Evolutionary conservation across 2,888 invertebrate species (phyloP).

Genomic region (Chironomus riparius): DNA sequence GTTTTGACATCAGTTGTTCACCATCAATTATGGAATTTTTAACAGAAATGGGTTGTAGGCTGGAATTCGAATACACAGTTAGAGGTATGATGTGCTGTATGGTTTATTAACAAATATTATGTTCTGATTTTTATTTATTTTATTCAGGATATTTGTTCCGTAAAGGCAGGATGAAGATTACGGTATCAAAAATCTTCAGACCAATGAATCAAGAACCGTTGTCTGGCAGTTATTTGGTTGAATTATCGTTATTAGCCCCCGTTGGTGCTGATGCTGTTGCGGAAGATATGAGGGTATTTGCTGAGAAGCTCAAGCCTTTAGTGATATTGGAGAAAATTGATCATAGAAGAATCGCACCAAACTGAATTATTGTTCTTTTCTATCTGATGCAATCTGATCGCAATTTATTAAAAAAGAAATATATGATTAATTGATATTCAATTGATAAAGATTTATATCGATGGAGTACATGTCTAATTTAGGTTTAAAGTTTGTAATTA

Average conservation of each 20-base stretch:
- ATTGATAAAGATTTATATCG: too few relatives aligned
- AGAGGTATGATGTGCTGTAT: too few relatives aligned
- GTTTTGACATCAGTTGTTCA: constrained; percentile 87
- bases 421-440: too few relatives aligned
- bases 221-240: constrained; percentile 87
- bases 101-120: too few relatives aligned
- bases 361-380: too few relatives aligned
- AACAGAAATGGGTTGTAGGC: constrained; percentile 78
- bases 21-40: constrained; percentile 84
- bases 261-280: constrained; percentile 90
- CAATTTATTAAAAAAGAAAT: too few relatives aligned
- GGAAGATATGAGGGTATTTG: constrained; percentile 91
- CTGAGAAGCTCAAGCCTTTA: constrained; percentile 85
- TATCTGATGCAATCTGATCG: too few relatives aligned
- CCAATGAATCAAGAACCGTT: constrained; percentile 70
- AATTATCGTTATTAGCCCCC: constrained; percentile 79
- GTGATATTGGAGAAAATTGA: constrained; percentile 90
- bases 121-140: constrained; percentile 2
- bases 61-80: constrained; percentile 90
- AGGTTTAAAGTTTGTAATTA: too few relatives aligned
- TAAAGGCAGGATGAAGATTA: constrained; percentile 94
- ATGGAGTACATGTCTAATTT: too few relatives aligned
- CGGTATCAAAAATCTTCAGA: constrained; percentile 90
- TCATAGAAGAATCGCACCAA: constrained; percentile 57
- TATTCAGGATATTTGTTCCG: constrained; percentile 73